Evolutionary conservation across 2,888 invertebrate species (phyloP).

Genomic region (Lypha dubia): DNA sequence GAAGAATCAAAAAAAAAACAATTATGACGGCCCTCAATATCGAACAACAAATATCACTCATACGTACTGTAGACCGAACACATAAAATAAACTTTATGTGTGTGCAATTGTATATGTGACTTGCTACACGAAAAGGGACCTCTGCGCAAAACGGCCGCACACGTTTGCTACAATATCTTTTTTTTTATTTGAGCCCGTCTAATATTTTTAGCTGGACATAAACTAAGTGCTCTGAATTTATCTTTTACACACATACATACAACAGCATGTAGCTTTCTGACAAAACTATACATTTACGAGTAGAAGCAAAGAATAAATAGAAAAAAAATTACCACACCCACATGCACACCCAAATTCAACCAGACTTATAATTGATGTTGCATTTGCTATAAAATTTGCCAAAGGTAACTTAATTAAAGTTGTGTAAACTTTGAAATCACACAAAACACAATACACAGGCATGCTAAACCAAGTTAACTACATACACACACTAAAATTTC

Average conservation of each 20-base stretch:
- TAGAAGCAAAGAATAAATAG: not conserved
- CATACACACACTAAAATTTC: not conserved
- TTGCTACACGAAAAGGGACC: no score
- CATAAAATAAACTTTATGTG: no score
- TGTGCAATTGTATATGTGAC: no score
- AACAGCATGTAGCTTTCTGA: conserved; percentile 11
- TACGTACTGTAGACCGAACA: not conserved
- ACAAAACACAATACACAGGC: conserved; percentile 46
- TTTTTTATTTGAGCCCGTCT: not conserved
- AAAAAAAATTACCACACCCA: conserved; percentile 29
- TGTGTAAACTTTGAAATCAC: conserved; percentile 70
- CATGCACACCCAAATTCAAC: conserved; percentile 49
- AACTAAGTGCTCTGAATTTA: not conserved
- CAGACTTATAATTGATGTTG: conserved; percentile 70
- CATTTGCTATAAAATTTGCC: conserved; percentile 70
- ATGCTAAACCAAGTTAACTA: not conserved
- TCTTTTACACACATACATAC: no score
- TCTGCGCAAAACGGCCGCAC: no score
- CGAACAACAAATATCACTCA: not conserved
- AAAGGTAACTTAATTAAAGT: conserved; percentile 72
- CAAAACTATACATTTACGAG: conserved; percentile 24
- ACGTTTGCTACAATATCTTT: no score
- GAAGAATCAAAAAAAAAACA: no score
- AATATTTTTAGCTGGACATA: not conserved
- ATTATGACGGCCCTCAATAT: not conserved